phyloP scores from a whole-genome alignment of 2,113 vertebrate genomes.

The Halichoerus grypus region DNA sequence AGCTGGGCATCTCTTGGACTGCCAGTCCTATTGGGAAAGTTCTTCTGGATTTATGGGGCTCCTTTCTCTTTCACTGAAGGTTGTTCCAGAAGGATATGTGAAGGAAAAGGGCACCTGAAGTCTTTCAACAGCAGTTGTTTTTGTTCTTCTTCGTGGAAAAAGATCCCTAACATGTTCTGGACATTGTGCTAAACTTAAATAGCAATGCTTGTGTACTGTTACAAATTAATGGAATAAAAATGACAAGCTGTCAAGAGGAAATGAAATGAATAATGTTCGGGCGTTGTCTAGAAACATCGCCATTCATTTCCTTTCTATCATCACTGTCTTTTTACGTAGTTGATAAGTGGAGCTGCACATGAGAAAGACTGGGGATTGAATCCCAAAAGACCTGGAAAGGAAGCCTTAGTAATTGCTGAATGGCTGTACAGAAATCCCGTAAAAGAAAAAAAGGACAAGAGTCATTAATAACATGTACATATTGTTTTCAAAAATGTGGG shows the following conservation, averaged over 20 bases:
- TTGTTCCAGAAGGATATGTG: neutral
- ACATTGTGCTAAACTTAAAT: neutral
- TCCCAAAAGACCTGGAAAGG: constrained; percentile 1
- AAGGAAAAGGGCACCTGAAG: neutral
- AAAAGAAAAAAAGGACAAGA: neutral
- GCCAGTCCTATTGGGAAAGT: neutral
- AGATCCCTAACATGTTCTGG: neutral
- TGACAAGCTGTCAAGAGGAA: neutral
- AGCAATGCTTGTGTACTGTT: neutral
- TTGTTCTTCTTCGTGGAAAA: constrained; percentile 13
- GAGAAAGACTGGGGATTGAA: neutral
- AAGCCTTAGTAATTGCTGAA: neutral
- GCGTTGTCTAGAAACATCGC: neutral
- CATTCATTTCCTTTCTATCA: constrained; percentile 29
- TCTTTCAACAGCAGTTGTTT: constrained; percentile 6
- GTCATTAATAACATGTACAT: neutral
- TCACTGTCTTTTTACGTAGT: constrained; percentile 40
- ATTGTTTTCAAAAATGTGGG: constrained; percentile 18
- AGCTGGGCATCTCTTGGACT: neutral
- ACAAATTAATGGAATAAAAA: constrained; percentile 13
- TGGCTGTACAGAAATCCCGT: constrained; percentile 27
- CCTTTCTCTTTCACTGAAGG: neutral
- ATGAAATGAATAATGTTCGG: neutral
- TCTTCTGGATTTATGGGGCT: neutral
- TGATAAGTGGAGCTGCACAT: neutral